Evolutionary conservation across 2,888 invertebrate genomes (phyloP), one percentile per base, ranked within the genome.

Genomic region (Cremastobaeus sp.): DNA sequence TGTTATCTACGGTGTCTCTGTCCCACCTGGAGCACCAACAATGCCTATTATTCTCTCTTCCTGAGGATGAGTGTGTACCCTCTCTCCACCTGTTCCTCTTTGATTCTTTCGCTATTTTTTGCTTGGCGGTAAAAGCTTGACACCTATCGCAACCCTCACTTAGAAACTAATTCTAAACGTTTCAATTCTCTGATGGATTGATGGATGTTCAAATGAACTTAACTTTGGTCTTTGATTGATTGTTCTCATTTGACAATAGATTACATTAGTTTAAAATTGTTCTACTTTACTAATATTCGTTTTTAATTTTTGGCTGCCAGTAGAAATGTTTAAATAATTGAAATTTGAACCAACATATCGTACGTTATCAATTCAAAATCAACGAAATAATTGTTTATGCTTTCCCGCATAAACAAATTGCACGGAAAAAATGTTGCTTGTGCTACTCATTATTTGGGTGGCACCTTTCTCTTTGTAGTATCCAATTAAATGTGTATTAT

Each of bases 41-140:
- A 70, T 69, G 37, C 65, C 65, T 55, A 69, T 71, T 65, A 62
- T 70, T 72, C 68, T 74, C 52, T 69, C 71, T 70, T 52, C 47
- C 72, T 43, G 25, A 18, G 34, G 34, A 21, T 4, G 25, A 15
- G 50, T 59, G 37, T 47, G 45, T 69, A 30, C 77, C 81, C 83
- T 80, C 55, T 43, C 64, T 70, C 74, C 68, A 59, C 72, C 72
- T 54, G 34, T 50, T 47, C 30, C 50, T 50, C 70, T 54, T 45
- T 65, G 70, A 47, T 72, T 77, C 70, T 66, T 70, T 77, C 43
- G 76, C 66, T 74, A 79, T 82, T 81, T 83, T 84, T 84, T 83
- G 81, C 77, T 78, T 76, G 72, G 15, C 47, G 37, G 45, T 45
- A 57, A 81, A 80, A 83, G 81, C 82, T 83, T 84, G 83, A 85